phyloP scores from a whole-genome alignment of 2,888 invertebrate genomes.

The Conomelus anceps region DNA sequence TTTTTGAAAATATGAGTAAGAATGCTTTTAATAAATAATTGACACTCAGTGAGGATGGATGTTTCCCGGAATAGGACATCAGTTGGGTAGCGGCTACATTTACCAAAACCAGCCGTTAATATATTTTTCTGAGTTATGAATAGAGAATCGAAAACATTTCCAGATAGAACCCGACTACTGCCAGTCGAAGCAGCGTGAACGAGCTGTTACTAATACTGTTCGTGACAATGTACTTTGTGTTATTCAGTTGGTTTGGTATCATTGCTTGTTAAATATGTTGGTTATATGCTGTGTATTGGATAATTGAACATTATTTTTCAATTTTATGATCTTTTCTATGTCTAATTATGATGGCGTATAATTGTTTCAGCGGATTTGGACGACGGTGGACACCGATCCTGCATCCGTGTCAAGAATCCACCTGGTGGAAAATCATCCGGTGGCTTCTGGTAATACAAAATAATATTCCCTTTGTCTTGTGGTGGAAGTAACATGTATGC shows the following conservation, averaged over 20 bases:
- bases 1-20: too few relatives aligned
- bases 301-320: neutral
- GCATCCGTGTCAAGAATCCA: conserved; percentile 80
- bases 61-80: too few relatives aligned
- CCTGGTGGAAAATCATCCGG: conserved; percentile 84
- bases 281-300: neutral
- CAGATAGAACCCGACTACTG: too few relatives aligned
- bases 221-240: too few relatives aligned
- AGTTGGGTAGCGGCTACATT: too few relatives aligned
- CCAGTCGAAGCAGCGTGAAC: too few relatives aligned
- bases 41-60: too few relatives aligned
- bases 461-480: neutral
- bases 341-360: conserved; percentile 17
- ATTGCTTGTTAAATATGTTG: neutral
- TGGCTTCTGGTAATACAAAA: conserved; percentile 64
- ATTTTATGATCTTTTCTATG: neutral
- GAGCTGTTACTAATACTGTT: too few relatives aligned
- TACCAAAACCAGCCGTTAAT: too few relatives aligned
- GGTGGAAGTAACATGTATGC: neutral
- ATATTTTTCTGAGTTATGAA: too few relatives aligned
- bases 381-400: conserved; percentile 64
- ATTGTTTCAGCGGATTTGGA: conserved; percentile 66
- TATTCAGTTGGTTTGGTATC: neutral
- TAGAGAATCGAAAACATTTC: too few relatives aligned
- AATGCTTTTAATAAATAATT: too few relatives aligned